Evolutionary conservation across 2,797 vertebrate genomes (phyloP).

Genomic region (Thalassophryne amazonica): DNA sequence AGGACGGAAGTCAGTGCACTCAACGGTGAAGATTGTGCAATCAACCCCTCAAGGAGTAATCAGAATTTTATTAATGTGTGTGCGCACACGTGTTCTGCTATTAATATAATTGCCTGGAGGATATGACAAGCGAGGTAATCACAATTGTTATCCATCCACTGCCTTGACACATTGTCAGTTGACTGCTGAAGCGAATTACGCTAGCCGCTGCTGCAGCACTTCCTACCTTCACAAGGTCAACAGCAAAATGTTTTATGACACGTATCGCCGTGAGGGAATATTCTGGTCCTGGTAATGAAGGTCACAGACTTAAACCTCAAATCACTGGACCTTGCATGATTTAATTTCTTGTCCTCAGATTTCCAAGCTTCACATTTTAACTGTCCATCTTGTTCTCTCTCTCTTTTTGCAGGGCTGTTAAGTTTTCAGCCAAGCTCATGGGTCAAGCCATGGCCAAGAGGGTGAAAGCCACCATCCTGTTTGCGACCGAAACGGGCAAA

Average conservation of each 20-base stretch:
- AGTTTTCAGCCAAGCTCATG: constrained; percentile 98
- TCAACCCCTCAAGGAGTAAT: constrained; percentile 71
- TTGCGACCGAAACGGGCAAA: constrained; percentile 95
- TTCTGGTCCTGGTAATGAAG: background rate
- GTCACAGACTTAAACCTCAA: background rate
- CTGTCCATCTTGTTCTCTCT: background rate
- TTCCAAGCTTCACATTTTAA: constrained; percentile 2
- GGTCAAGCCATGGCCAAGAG: constrained; percentile 98
- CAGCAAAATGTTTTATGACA: constrained; percentile 8
- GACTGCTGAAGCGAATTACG: constrained; percentile 14
- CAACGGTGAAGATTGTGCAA: constrained; percentile 59
- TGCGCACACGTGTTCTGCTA: constrained; percentile 36
- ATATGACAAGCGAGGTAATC: constrained; percentile 66
- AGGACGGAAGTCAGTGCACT: constrained; percentile 30
- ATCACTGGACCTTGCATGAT: constrained; percentile 1
- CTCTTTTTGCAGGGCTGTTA: constrained; percentile 85
- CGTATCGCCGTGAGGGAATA: background rate
- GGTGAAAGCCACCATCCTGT: constrained; percentile 96
- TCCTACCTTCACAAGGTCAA: background rate
- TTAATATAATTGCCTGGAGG: constrained; percentile 71
- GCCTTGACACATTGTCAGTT: constrained; percentile 18
- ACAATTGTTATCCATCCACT: constrained; percentile 52
- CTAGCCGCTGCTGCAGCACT: background rate
- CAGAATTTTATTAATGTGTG: constrained; percentile 45
- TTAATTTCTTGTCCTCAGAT: background rate